Percentiles rank a stretch among this genome's conserved stretches.
phyloP scores from a whole-genome alignment of 1,140 invertebrate genomes.

The Melanaphis sacchari region DNA sequence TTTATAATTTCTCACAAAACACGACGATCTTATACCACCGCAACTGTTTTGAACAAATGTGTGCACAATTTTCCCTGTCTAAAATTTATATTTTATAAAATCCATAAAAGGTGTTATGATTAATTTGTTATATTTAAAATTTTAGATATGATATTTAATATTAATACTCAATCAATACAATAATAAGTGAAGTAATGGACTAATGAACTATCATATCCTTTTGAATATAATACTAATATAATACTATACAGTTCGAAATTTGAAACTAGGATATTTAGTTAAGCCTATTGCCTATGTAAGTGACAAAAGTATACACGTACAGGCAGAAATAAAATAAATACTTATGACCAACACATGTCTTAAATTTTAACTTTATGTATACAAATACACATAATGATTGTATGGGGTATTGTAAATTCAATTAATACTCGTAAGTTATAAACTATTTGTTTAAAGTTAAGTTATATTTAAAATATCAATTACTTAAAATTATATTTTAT shows the following conservation, averaged over 20 bases:
- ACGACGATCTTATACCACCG: conserved; percentile 67
- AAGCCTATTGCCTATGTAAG: background rate
- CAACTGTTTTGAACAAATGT: conserved; percentile 67
- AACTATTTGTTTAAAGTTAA: background rate
- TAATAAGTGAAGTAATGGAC: background rate
- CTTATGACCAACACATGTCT: background rate
- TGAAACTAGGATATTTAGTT: background rate
- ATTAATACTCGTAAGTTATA: background rate
- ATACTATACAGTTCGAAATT: background rate
- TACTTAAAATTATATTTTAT: background rate
- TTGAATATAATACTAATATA: background rate
- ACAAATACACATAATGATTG: background rate
- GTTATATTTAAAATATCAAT: background rate
- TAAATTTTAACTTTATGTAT: background rate
- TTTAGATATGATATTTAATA: background rate
- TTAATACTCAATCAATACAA: no score
- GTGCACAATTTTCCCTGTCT: conserved; percentile 66
- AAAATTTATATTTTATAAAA: conserved; percentile 55
- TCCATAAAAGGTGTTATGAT: background rate
- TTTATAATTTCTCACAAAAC: conserved; percentile 71
- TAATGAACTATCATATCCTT: background rate
- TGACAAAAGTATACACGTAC: background rate
- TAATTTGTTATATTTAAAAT: background rate
- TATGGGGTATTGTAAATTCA: background rate
- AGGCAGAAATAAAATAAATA: background rate